Percentiles rank a stretch among this genome's conserved stretches.
Conservation (phyloP, 2,888 invertebrate species). For the Alsophila aescularia region DNA sequence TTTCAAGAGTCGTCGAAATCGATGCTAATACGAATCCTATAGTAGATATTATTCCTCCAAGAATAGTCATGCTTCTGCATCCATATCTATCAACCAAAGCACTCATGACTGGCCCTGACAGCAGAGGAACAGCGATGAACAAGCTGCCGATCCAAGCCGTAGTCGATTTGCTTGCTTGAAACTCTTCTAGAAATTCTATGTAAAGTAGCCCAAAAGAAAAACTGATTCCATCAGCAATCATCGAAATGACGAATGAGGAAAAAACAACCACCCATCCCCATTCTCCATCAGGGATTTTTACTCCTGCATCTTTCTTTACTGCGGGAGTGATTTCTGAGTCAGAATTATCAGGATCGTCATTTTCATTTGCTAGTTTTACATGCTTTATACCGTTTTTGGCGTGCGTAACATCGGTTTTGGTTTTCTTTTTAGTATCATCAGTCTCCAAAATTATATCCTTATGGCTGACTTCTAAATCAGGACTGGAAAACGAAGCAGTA, state of each 20-base stretch:
- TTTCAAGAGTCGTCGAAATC: slow-evolving; percentile 88
- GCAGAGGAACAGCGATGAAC: slow-evolving; percentile 94
- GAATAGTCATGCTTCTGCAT: slow-evolving; percentile 90
- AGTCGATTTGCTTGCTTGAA: slow-evolving; percentile 91
- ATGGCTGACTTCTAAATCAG: slow-evolving; percentile 64
- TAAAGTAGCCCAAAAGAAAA: slow-evolving; percentile 96
- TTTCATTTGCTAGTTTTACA: slow-evolving; percentile 38
- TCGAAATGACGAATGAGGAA: slow-evolving; percentile 92
- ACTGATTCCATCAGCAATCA: slow-evolving; percentile 96
- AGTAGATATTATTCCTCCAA: slow-evolving; percentile 89
- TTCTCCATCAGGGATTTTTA: slow-evolving; percentile 90
- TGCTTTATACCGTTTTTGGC: slow-evolving; percentile 33
- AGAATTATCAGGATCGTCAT: slow-evolving; percentile 35
- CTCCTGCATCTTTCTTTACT: slow-evolving; percentile 56
- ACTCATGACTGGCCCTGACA: slow-evolving; percentile 93
- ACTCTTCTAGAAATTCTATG: slow-evolving; percentile 92
- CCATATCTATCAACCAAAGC: slow-evolving; percentile 94
- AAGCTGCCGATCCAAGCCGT: slow-evolving; percentile 96
- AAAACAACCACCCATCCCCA: slow-evolving; percentile 96
- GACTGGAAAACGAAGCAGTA: slow-evolving; percentile 68
- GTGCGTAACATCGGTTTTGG: slow-evolving; percentile 34
- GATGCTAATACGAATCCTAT: slow-evolving; percentile 91
- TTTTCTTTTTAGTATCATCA: slow-evolving; percentile 45
- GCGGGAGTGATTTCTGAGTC: slow-evolving; percentile 43
- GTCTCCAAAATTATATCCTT: slow-evolving; percentile 46